These are phyloP conservation scores for Emydoidea blandingii DNA, from an alignment of 2,797 vertebrate species.

Conservation along the genomic window DNA sequence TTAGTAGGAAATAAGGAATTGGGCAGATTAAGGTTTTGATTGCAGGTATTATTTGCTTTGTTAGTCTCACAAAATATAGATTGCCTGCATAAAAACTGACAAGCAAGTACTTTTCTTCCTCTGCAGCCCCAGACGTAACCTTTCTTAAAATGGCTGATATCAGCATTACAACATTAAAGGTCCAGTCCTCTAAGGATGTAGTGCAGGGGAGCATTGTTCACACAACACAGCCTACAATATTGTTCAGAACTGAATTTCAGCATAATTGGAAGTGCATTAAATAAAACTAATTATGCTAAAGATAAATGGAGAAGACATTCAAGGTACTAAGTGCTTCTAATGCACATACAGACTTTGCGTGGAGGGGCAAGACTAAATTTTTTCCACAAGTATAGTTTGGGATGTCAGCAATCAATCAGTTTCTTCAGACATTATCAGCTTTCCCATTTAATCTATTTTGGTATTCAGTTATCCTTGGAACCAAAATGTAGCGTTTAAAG, in stretches of 20 bases:
- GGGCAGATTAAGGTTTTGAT: not conserved
- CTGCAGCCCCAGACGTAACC: not conserved
- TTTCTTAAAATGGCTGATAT: not conserved
- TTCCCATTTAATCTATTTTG: not conserved
- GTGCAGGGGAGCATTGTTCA: not conserved
- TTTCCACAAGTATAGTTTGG: not conserved
- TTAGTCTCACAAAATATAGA: not conserved
- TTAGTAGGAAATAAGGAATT: not conserved
- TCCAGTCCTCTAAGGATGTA: not conserved
- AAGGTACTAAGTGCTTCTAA: not conserved
- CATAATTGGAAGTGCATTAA: not conserved
- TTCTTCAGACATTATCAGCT: not conserved
- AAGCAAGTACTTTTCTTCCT: not conserved
- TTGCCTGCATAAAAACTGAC: not conserved
- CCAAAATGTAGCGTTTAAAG: not conserved
- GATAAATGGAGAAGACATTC: not conserved
- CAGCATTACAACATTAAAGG: not conserved
- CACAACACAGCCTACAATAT: not conserved
- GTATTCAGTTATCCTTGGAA: not conserved
- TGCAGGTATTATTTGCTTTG: not conserved
- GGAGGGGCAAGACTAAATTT: not conserved
- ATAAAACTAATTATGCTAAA: not conserved
- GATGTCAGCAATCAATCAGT: not conserved
- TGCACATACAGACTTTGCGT: not conserved
- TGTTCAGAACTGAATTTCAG: not conserved